phyloP scores from a whole-genome alignment of 1,140 invertebrate genomes.

The Chymomyza costata region DNA sequence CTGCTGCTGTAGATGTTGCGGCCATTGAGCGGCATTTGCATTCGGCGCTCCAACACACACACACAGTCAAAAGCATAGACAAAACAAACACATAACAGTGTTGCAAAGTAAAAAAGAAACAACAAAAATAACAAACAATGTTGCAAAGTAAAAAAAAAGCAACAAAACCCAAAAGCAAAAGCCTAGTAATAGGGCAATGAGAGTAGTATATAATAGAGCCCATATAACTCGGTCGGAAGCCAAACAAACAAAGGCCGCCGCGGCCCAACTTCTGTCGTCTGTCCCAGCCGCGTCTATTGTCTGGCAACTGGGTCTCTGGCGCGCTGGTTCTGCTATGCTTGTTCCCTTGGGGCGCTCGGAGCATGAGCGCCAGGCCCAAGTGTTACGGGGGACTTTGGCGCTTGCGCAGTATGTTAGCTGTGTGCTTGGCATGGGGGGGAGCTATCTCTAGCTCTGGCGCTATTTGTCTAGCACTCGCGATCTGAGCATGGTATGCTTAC shows the following conservation, averaged over 20 bases:
- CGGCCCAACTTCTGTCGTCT: constrained; percentile 9
- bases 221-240: constrained; percentile 40
- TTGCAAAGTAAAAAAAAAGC: constrained; percentile 33
- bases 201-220: constrained; percentile 9
- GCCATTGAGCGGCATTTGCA: constrained; percentile 23
- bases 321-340: constrained; percentile 28
- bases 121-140: constrained; percentile 37
- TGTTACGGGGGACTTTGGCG: constrained; percentile 7
- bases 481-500: too few species aligned
- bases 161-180: constrained; percentile 44
- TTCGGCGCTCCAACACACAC: constrained; percentile 12
- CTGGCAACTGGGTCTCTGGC: constrained; percentile 1
- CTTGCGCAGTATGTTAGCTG: constrained; percentile 6
- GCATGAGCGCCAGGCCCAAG: constrained; percentile 23
- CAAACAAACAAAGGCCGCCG: constrained; percentile 48
- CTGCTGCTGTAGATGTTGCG: too few species aligned
- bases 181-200: too few species aligned
- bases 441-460: neutral
- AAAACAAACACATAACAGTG: constrained; percentile 20
- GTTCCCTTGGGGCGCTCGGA: too few species aligned
- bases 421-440: neutral
- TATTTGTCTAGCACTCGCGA: too few species aligned
- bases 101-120: constrained; percentile 14
- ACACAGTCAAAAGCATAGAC: neutral
- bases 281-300: constrained; percentile 18